Percentiles rank a stretch among this genome's conserved stretches.
Evolutionary conservation across 2,797 vertebrate species (phyloP).

Genomic region (Nasua narica): DNA sequence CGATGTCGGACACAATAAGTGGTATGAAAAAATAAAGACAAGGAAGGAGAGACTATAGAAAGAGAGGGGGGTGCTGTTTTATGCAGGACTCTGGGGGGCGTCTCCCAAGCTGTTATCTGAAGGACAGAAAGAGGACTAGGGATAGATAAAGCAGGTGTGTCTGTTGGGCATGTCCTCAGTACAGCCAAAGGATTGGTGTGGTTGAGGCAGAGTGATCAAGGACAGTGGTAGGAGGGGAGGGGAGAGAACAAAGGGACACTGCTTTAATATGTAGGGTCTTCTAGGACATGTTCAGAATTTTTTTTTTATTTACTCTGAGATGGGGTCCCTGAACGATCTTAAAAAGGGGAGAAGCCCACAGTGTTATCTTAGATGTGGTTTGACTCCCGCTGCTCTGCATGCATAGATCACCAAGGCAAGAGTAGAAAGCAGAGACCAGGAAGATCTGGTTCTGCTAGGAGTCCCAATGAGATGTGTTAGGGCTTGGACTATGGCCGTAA

Average conservation of each 20-base stretch:
- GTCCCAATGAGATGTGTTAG: neutral
- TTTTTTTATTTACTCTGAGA: neutral
- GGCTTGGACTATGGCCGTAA: accelerated
- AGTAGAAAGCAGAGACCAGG: neutral
- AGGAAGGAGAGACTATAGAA: neutral
- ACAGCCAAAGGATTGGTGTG: neutral
- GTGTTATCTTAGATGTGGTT: neutral
- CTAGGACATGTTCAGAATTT: neutral
- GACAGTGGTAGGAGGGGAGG: too few species aligned
- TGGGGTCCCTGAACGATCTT: too few species aligned
- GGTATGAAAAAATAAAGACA: neutral
- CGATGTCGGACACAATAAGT: neutral
- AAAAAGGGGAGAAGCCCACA: neutral
- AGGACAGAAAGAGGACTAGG: accelerated
- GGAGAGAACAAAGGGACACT: neutral
- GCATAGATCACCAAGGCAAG: too few species aligned
- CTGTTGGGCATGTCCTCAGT: accelerated
- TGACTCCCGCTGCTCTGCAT: neutral
- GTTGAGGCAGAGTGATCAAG: neutral
- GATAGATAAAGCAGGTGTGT: neutral
- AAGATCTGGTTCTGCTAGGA: neutral
- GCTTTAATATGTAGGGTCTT: accelerated
- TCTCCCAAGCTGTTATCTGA: neutral
- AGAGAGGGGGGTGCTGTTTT: neutral
- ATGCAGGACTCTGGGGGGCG: accelerated